Percentiles rank a stretch among this genome's conserved stretches.
Evolutionary conservation across 1,140 invertebrate species (phyloP).

Genomic region (Drosophila lowei): DNA sequence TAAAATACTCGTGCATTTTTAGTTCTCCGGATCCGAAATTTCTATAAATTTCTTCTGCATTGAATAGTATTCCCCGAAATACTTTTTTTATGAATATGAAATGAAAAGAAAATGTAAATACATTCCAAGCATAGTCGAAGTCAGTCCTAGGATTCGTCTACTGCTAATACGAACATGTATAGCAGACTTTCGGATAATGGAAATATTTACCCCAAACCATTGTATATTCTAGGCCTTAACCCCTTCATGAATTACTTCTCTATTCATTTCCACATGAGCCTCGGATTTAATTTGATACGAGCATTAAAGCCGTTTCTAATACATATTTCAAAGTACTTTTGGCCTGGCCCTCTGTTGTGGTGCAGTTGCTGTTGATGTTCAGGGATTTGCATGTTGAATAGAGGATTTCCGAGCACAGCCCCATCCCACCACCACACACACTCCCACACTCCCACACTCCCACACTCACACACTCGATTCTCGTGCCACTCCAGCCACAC

Average conservation of each 20-base stretch:
- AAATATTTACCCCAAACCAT: background rate
- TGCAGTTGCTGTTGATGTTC: conserved; percentile 39
- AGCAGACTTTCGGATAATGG: too few species aligned
- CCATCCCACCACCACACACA: too few species aligned
- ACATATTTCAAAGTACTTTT: conserved; percentile 44
- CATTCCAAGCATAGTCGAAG: too few species aligned
- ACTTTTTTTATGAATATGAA: too few species aligned
- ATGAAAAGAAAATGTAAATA: too few species aligned
- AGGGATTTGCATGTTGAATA: conserved; percentile 63
- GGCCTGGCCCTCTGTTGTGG: conserved; percentile 24
- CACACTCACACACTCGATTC: conserved; percentile 1
- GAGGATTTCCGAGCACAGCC: conserved; percentile 3
- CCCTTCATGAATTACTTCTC: background rate
- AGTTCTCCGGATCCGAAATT: too few species aligned
- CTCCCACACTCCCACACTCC: background rate
- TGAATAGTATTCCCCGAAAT: too few species aligned
- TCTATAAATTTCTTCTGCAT: too few species aligned
- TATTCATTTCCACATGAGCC: conserved; percentile 27
- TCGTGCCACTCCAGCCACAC: too few species aligned
- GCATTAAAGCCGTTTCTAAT: conserved; percentile 34
- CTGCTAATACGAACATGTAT: too few species aligned
- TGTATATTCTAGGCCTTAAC: background rate
- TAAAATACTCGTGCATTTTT: too few species aligned
- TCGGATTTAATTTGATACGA: conserved; percentile 38
- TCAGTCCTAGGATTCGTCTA: too few species aligned